A percentile compares a stretch with the other conserved stretches of the same genome.
Evolutionary conservation across 2,888 invertebrate genomes (phyloP).

Genomic region (Zele albiditarsus): DNA sequence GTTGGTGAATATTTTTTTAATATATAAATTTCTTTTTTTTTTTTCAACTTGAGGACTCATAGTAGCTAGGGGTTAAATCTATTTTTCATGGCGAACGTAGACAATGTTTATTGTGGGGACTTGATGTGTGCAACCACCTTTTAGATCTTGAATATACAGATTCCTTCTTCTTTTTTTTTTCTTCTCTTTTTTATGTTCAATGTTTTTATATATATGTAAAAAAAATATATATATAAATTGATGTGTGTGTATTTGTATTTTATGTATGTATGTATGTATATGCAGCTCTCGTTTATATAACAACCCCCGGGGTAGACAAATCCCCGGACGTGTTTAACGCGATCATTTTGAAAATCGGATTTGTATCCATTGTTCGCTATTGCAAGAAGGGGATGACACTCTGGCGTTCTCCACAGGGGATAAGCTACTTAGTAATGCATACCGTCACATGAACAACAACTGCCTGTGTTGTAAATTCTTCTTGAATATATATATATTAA

Average conservation of each 20-base stretch:
- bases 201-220: too few species aligned
- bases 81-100: constrained; percentile 61
- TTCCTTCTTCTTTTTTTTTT: too few species aligned
- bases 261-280: neutral
- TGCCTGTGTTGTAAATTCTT: neutral
- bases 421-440: constrained; percentile 65
- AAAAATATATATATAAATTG: neutral
- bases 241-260: too few species aligned
- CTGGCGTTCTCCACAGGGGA: constrained; percentile 42
- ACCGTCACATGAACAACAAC: constrained; percentile 60
- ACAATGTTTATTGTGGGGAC: constrained; percentile 58
- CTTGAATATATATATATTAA: neutral
- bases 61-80: neutral
- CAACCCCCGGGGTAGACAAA: constrained; percentile 48
- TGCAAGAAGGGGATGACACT: constrained; percentile 48
- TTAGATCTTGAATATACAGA: constrained; percentile 29
- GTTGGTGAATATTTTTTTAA: neutral
- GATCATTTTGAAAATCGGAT: constrained; percentile 70
- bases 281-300: constrained; percentile 15
- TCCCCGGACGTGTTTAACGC: constrained; percentile 67
- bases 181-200: neutral
- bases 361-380: constrained; percentile 61
- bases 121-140: constrained; percentile 47
- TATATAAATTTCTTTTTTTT: neutral
- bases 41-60: too few species aligned